Conservation (phyloP, 2,888 invertebrate species). For the Polietes domitor region DNA sequence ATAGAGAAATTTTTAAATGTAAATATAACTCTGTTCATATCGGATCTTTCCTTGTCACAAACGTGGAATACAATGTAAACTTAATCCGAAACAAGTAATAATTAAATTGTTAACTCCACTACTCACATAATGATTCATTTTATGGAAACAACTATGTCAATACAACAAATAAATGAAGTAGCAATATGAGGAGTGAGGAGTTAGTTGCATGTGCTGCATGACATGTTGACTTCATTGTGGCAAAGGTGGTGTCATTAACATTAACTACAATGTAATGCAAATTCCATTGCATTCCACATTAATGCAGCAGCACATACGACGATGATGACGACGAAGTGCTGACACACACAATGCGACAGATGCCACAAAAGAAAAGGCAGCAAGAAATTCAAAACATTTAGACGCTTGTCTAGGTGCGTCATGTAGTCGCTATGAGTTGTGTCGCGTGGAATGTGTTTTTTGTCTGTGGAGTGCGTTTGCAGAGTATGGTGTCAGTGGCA, state of each 20-base stretch:
- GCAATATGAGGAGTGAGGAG: not conserved
- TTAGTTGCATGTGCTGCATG: not conserved
- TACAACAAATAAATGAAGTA: not conserved
- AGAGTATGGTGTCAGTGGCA: not conserved
- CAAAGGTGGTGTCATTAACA: conserved; percentile 8
- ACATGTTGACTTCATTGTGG: not conserved
- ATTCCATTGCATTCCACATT: not conserved
- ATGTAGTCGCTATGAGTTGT: no score
- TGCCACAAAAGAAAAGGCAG: no score
- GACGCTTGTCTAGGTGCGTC: not conserved
- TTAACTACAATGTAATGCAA: not conserved
- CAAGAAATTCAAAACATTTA: conserved; percentile 5
- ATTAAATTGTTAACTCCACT: not conserved
- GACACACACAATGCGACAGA: not conserved
- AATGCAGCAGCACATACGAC: not conserved
- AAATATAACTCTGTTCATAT: no score
- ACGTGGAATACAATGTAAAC: not conserved
- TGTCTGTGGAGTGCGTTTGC: no score
- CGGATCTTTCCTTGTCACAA: no score
- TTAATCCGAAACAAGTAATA: not conserved
- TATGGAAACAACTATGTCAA: conserved; percentile 9
- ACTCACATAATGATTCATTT: not conserved
- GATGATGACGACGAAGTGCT: not conserved
- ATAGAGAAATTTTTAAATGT: no score
- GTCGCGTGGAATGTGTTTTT: no score